Evolutionary conservation across 2,888 invertebrate species (phyloP).

Genomic region (Buathra laborator): DNA sequence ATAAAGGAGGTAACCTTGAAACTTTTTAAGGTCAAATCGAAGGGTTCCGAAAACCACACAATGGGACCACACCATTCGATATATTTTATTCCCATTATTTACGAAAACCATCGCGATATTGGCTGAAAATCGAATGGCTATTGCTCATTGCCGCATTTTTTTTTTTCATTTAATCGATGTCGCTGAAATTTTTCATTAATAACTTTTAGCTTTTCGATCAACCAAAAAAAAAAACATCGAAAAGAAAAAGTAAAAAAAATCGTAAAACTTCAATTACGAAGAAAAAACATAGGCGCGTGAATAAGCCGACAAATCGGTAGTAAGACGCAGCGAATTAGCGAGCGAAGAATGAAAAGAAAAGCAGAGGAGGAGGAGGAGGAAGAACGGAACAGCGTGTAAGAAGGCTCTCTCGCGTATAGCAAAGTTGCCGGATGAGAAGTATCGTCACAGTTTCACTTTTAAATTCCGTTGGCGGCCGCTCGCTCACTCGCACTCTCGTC

Average conservation of each 20-base stretch:
- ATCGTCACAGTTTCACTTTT: slow-evolving; percentile 82
- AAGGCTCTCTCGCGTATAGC: slow-evolving; percentile 2
- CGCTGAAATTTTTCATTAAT: too few relatives aligned
- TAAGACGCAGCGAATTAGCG: background rate
- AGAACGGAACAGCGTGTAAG: slow-evolving; percentile 37
- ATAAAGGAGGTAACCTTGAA: too few relatives aligned
- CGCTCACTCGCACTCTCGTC: slow-evolving; percentile 64
- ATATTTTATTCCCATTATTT: too few relatives aligned
- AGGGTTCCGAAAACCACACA: too few relatives aligned
- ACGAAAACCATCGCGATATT: too few relatives aligned
- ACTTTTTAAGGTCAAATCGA: too few relatives aligned
- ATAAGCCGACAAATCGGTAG: background rate
- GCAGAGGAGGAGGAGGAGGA: slow-evolving; percentile 26
- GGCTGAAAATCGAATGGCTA: too few relatives aligned
- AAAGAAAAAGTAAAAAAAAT: background rate
- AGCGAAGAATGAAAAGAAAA: slow-evolving; percentile 23
- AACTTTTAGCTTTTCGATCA: too few relatives aligned
- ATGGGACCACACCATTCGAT: too few relatives aligned
- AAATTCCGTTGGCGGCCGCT: slow-evolving; percentile 77
- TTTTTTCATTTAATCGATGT: too few relatives aligned
- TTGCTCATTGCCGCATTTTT: too few relatives aligned
- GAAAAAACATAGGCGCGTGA: background rate
- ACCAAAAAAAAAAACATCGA: too few relatives aligned
- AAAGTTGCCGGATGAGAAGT: slow-evolving; percentile 64
- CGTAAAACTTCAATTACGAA: background rate